Base-by-base conservation (phyloP, 2,888 invertebrate species). In the Willowsia nigromaculata region DNA sequence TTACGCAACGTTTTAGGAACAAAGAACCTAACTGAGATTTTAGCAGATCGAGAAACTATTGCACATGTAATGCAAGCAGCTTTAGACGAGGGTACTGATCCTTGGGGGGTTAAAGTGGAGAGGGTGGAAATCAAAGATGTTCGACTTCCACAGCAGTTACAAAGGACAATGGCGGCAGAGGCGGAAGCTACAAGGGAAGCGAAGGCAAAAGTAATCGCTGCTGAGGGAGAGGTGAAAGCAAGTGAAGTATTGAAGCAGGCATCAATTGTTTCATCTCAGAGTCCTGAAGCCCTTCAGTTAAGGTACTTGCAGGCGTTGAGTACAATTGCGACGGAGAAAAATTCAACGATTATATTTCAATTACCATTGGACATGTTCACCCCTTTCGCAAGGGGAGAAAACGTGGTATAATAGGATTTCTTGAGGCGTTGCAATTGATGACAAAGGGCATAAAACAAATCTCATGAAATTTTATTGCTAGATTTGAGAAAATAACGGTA, bases 181-280 rank as follows among this genome's bases (percentile, higher is more conserved):
- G 94, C 94, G 68, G 94, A 94, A 91, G 94, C 94, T 1, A 93
- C 94, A 22, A 93, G 94, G 85, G 94, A 94, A 92, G 94, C 94
- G 33, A 92, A 94, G 53, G 94, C 94, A 40, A 94, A 95, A 95
- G 98, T 99, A 0, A 98, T 99, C 92, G 98, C 98, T 0, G 99
- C 99, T 2, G 98, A 99, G 93, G 99, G 99, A 40, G 99, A 99
- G 94, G 98, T 98, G 93, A 98, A 98, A 93, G 99, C 99, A 1
- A 98, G 98, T 15, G 95, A 97, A 30, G 98, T 99, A 0, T 95
- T 99, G 47, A 96, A 98, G 83, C 98, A 99, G 93, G 99, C 99
- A 18, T 98, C 99, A 4, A 98, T 98, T 94, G 97, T 99, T 68
- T 98, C 99, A 93, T 97, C 97, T 0, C 97, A 98, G 93, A 98